Evolutionary conservation across 2,888 invertebrate genomes (phyloP), one percentile per base, ranked within the genome.

Genomic region (Panzeria rudis): DNA sequence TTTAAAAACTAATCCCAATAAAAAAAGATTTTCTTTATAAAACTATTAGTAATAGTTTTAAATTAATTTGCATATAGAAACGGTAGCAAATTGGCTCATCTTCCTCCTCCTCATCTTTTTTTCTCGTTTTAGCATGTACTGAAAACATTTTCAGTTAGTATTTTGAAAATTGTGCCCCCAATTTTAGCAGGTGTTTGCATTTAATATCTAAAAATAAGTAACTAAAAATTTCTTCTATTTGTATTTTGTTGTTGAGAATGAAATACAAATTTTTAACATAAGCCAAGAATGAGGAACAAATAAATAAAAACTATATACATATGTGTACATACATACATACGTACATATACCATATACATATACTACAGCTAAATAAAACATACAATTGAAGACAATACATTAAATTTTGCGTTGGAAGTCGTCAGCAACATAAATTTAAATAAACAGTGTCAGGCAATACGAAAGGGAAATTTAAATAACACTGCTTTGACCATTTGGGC

Each of bases 131-230:
- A 8, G 17, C 17, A 25, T 41, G 11, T 54, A 17, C 38, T 32
- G 62, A 73, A 54, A 11, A 75, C n/a, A n/a, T n/a, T 64, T 75
- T 73, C 52, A 38, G 62, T 75, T 75, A 41, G n/a, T 41, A 17
- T 54, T 72, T 41, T 66, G 72, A 66, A 64, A 76, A 59, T 82
- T 84, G 81, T 89, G 90, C 90, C 89, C 90, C 88, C 90, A 89
- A 88, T 90, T 84, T 90, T 89, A 89, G 90, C 90, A 90, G 90
- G 90, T 90, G 90, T 90, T 90, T 90, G 90, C 88, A 88, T 89
- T 86, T 82, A 88, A 87, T 87, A 76, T 78, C 88, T 90, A 89
- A 88, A 89, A 88, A 88, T 89, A 89, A 86, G 68, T 68, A 29
- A 29, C 17, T 8, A 41, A 25, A 25, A 25, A 38, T 78, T 47